Evolutionary conservation across 2,888 invertebrate genomes (phyloP), one percentile per base, ranked within the genome.

Genomic region (Dasypogon diadema): DNA sequence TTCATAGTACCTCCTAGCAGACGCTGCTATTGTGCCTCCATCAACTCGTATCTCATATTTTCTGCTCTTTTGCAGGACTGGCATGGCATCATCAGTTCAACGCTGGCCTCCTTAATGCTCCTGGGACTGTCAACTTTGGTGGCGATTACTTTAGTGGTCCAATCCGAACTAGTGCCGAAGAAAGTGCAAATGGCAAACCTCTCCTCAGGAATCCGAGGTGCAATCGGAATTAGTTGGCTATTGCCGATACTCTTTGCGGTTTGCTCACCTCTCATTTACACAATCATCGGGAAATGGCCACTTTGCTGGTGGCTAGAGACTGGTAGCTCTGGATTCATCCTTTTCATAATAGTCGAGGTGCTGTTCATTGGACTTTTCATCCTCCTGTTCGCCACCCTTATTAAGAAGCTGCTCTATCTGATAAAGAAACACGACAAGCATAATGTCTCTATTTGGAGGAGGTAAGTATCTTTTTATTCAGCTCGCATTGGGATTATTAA

Each of bases 301-400:
- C 81, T 82, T n/a, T 83, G 90, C 58, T 92, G 91, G 91, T 91
- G 91, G 91, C 84, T 91, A 78, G 87, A 90, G 77, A 86, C 87
- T 72, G 88, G 87, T 22, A 88, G 88, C 21, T 85, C 89, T 16
- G 88, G 91, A 73, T 91, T 91, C 81, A 88, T 89, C 78, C 91
- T 92, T 80, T 92, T 91, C 82, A 88, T 90, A 26, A 90, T 89
- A 68, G 92, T 92, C 75, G 90, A 91, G 79, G 88, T 89, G 30
- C 88, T 93, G 76, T 90, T 94, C 81, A 87, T 91, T 46, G 83
- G 90, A 37, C 88, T 94, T 60, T 92, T 93, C 82, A 85, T 90
- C 54, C 89, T 92, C 70, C 87, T 94, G 73, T 91, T 92, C 78
- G 86, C 90, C 80, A 91, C 91, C 80, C 91, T 93, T 24, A 88